A percentile compares a stretch with the other conserved stretches of the same genome.
phyloP scores from a whole-genome alignment of 1,140 invertebrate species.

The Nephotettix cincticeps region DNA sequence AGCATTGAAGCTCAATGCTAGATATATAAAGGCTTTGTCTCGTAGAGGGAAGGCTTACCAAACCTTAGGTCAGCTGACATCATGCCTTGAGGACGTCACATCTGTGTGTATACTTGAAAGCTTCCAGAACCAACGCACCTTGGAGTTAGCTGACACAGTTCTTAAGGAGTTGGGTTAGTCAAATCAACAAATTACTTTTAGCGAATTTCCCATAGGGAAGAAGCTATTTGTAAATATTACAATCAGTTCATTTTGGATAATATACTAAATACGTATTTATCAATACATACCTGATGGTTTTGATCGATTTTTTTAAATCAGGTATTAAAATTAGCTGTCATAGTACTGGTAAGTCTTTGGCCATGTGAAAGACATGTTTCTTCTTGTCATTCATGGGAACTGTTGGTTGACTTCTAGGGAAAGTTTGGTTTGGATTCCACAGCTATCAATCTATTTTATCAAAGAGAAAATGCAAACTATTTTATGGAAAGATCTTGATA shows the following conservation, averaged over 20 bases:
- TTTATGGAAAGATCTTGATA: not conserved
- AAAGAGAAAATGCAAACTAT: conserved; percentile 37
- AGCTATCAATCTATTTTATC: not conserved
- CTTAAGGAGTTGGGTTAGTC: conserved; percentile 73
- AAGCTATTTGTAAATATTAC: not conserved
- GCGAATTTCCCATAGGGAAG: not conserved
- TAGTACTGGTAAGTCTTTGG: not conserved
- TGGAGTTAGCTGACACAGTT: conserved; percentile 81
- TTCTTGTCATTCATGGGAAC: not conserved
- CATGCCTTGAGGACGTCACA: conserved; percentile 88
- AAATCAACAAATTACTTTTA: not conserved
- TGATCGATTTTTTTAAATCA: not conserved
- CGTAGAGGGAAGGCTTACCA: conserved; percentile 83
- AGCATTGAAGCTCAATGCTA: conserved; percentile 82
- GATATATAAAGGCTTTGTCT: conserved; percentile 86
- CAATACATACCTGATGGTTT: not conserved
- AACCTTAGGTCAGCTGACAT: conserved; percentile 70
- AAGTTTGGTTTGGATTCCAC: not conserved
- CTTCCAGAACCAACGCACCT: conserved; percentile 76
- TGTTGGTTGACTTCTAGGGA: not conserved
- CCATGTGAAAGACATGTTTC: not conserved
- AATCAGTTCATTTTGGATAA: not conserved
- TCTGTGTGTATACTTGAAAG: conserved; percentile 87
- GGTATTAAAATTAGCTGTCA: not conserved
- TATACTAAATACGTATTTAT: not conserved